These are phyloP conservation scores for Idris sp. DNA, from an alignment of 1,140 invertebrate genomes.

Conservation along the genomic window DNA sequence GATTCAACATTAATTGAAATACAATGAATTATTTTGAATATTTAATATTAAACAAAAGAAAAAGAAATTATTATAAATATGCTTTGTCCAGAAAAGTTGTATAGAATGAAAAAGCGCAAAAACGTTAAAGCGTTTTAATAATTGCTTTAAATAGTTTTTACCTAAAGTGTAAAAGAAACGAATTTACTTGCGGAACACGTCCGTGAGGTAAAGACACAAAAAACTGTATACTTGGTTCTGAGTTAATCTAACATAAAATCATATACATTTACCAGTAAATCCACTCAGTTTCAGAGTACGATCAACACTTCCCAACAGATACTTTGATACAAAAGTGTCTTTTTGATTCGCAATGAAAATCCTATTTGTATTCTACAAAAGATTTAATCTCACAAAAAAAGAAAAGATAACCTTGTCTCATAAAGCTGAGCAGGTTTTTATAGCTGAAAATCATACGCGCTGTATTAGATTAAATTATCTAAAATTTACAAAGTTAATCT, in stretches of 20 bases:
- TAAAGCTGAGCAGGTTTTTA: no score
- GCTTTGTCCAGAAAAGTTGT: background rate
- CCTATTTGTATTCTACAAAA: conserved; percentile 26
- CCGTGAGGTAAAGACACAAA: conserved; percentile 12
- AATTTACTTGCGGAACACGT: conserved; percentile 11
- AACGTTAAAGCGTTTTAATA: conserved; percentile 15
- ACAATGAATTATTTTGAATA: no score
- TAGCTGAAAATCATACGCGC: no score
- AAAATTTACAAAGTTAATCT: no score
- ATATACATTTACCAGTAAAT: conserved; percentile 34
- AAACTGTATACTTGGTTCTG: conserved; percentile 2
- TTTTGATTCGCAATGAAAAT: conserved; percentile 33
- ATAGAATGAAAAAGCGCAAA: conserved; percentile 4
- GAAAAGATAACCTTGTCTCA: no score
- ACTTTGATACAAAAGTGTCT: conserved; percentile 12
- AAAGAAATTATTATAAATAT: no score
- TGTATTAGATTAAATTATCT: no score
- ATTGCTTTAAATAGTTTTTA: conserved; percentile 9
- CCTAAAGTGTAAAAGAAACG: conserved; percentile 8
- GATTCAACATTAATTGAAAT: no score
- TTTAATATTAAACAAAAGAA: no score
- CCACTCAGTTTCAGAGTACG: conserved; percentile 28
- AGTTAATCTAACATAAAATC: conserved; percentile 32
- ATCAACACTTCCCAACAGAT: conserved; percentile 28
- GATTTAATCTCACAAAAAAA: no score